Percentiles rank a stretch among this genome's conserved stretches.
These are phyloP conservation scores for Parauchenoglanis punctatus DNA, from an alignment of 2,797 vertebrate genomes.

Conservation along the genomic window DNA sequence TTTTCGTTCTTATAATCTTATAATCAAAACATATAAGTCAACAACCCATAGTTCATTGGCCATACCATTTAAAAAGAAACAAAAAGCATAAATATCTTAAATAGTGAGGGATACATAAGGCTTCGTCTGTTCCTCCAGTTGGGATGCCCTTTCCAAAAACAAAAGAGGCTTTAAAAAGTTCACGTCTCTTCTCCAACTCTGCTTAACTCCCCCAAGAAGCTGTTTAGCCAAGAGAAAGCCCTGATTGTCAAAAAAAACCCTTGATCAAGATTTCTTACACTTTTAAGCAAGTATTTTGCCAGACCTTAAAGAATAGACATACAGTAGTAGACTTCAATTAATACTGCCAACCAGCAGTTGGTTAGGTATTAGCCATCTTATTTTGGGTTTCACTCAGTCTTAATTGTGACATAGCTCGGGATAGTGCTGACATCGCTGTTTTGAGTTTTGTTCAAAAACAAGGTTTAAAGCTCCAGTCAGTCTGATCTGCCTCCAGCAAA, in stretches of 20 bases:
- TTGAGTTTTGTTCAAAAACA: conserved; percentile 41
- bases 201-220: neutral
- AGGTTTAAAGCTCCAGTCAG: conserved; percentile 62
- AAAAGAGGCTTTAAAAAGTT: conserved; percentile 31
- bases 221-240: conserved; percentile 56
- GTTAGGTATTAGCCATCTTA: conserved; percentile 42
- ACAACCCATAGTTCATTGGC: conserved; percentile 57
- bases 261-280: conserved; percentile 55
- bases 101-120: conserved; percentile 73
- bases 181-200: conserved; percentile 19
- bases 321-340: conserved; percentile 37
- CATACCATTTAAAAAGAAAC: conserved; percentile 62
- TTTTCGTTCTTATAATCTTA: conserved; percentile 9
- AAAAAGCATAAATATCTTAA: conserved; percentile 72
- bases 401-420: conserved; percentile 11
- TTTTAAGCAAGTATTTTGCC: conserved; percentile 64
- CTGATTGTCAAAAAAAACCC: conserved; percentile 76
- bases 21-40: conserved; percentile 63
- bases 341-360: conserved; percentile 26
- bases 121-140: conserved; percentile 65
- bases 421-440: conserved; percentile 40
- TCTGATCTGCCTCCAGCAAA: conserved; percentile 40
- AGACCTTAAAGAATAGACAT: conserved; percentile 29
- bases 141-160: conserved; percentile 52
- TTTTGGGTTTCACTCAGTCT: conserved; percentile 20